These are phyloP conservation scores for Halesus radiatus DNA, from an alignment of 1,140 invertebrate genomes.

Conservation along the genomic window DNA sequence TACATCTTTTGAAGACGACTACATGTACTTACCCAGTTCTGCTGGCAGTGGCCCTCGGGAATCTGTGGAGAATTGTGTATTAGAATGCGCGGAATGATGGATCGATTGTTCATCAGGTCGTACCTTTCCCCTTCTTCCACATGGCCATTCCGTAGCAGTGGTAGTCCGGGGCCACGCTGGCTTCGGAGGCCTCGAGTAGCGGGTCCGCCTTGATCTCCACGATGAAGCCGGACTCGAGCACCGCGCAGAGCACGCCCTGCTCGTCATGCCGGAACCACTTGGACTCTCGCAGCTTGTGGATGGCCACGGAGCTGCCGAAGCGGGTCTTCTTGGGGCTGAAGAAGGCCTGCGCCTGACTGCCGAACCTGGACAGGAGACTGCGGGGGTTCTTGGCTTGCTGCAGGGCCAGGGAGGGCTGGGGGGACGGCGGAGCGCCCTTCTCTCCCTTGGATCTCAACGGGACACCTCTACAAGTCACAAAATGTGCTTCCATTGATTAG, in stretches of 20 bases:
- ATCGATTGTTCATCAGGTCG: conserved; percentile 56
- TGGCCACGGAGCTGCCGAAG: conserved; percentile 75
- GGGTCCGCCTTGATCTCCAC: conserved; percentile 73
- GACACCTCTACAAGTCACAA: conserved; percentile 69
- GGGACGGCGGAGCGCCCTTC: conserved; percentile 56
- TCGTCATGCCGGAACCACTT: conserved; percentile 79
- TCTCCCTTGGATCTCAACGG: conserved; percentile 60
- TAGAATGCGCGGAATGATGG: neutral
- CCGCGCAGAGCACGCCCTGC: conserved; percentile 76
- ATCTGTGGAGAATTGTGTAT: neutral
- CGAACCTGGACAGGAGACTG: conserved; percentile 67
- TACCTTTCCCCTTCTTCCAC: conserved; percentile 78
- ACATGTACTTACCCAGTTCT: neutral
- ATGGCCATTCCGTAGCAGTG: conserved; percentile 74
- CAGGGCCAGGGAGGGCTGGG: conserved; percentile 48
- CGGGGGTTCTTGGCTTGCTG: conserved; percentile 48
- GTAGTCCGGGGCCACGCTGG: conserved; percentile 65
- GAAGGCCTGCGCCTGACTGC: conserved; percentile 69
- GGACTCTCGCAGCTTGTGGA: conserved; percentile 77
- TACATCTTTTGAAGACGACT: conserved; percentile 35
- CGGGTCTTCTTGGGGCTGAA: conserved; percentile 69
- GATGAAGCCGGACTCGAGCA: conserved; percentile 78
- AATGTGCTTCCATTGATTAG: conserved; percentile 71
- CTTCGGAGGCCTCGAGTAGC: conserved; percentile 62
- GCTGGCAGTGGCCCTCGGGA: neutral